These are phyloP conservation scores for Opisthocomus hoazin DNA, from an alignment of 2,113 vertebrate genomes.

Conservation along the genomic window DNA sequence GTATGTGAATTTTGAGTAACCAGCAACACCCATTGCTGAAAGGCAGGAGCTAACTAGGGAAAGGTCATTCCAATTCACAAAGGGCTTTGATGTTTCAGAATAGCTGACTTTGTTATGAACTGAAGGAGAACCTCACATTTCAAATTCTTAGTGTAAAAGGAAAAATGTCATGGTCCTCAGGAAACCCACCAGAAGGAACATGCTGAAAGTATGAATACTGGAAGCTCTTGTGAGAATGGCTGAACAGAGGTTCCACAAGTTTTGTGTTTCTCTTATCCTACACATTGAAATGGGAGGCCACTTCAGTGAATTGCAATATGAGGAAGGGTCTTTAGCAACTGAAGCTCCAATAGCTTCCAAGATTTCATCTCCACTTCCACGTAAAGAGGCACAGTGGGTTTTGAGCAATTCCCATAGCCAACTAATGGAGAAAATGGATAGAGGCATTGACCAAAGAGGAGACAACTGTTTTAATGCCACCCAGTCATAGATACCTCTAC, in stretches of 20 bases:
- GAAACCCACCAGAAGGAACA: constrained; percentile 5
- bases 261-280: not conserved
- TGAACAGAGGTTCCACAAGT: not conserved
- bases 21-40: constrained; percentile 53
- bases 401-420: not conserved
- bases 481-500: not conserved
- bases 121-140: constrained; percentile 51
- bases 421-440: not conserved
- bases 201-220: not conserved
- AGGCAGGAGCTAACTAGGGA: constrained; percentile 53
- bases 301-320: not conserved
- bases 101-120: constrained; percentile 49
- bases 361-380: not conserved
- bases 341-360: not conserved
- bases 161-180: not conserved
- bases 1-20: constrained; percentile 31
- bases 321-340: not conserved
- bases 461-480: not conserved
- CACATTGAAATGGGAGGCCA: not conserved
- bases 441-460: not conserved
- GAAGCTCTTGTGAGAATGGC: not conserved
- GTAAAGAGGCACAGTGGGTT: not conserved
- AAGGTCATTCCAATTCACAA: constrained; percentile 63
- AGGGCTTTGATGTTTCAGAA: constrained; percentile 61
- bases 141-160: constrained; percentile 18